A percentile compares a stretch with the other conserved stretches of the same genome.
Evolutionary conservation across 2,113 vertebrate species (phyloP).

Genomic region (Salvelinus sp.): DNA sequence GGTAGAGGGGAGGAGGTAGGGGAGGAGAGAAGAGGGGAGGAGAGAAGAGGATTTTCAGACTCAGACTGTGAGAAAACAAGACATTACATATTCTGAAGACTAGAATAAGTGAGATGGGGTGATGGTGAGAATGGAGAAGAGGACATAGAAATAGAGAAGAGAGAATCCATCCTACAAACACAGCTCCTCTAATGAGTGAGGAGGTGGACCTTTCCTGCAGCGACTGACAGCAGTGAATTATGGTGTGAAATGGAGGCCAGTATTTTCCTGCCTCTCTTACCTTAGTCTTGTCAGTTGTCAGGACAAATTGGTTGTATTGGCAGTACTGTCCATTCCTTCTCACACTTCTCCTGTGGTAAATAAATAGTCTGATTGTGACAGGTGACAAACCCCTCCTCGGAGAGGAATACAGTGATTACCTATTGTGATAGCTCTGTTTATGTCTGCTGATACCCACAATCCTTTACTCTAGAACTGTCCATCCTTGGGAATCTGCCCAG

Average conservation of each 20-base stretch:
- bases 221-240: constrained; percentile 41
- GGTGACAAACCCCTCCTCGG: constrained; percentile 15
- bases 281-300: constrained; percentile 47
- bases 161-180: not conserved
- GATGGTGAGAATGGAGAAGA: not conserved
- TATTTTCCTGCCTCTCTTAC: constrained; percentile 24
- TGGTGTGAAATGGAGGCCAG: constrained; percentile 19
- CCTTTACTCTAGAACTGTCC: not conserved
- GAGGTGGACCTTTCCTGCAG: constrained; percentile 25
- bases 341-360: constrained; percentile 19
- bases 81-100: too few relatives aligned
- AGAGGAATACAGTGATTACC: constrained; percentile 28
- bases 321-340: constrained; percentile 39
- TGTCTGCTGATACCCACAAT: not conserved
- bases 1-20: not conserved
- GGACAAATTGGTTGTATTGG: constrained; percentile 45
- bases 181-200: constrained; percentile 20
- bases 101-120: not conserved
- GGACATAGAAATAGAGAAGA: not conserved
- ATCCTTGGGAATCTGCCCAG: too few relatives aligned
- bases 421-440: not conserved
- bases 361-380: constrained; percentile 20
- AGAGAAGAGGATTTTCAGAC: not conserved
- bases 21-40: too few relatives aligned
- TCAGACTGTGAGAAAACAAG: not conserved